These are phyloP conservation scores for Erythrocercus mccallii DNA, from an alignment of 2,113 vertebrate genomes.

Conservation along the genomic window DNA sequence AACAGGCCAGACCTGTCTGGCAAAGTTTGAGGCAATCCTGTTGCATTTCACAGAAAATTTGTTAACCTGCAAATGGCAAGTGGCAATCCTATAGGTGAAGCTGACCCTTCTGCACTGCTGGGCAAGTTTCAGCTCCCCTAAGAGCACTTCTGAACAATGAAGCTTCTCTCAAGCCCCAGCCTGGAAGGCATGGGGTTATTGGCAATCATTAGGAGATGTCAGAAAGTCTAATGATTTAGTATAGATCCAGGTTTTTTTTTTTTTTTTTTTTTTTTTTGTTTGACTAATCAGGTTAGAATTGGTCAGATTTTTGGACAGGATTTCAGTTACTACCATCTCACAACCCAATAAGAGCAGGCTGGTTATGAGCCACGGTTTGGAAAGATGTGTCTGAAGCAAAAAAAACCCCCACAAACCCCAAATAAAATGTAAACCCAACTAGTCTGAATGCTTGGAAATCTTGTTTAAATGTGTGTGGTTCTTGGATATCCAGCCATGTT, in stretches of 20 bases:
- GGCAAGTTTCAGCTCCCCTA: neutral
- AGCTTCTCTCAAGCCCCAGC: neutral
- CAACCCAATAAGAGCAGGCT: neutral
- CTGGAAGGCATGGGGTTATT: neutral
- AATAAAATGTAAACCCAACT: neutral
- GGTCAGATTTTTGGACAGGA: neutral
- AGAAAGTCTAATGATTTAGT: neutral
- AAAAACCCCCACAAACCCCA: too few species aligned
- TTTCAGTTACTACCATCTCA: neutral
- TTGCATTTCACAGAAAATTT: neutral
- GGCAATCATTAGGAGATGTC: neutral
- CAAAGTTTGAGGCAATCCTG: neutral
- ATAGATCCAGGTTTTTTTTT: neutral
- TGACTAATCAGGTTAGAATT: neutral
- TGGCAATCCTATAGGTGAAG: neutral
- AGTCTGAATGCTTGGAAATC: neutral
- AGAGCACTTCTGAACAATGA: neutral
- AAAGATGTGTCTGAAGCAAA: fast-evolving
- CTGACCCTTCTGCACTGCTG: neutral
- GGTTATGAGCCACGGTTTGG: neutral
- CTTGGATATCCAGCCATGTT: neutral
- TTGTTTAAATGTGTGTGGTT: neutral
- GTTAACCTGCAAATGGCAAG: neutral
- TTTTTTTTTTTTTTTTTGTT: neutral
- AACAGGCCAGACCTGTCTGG: neutral